Evolutionary conservation across 2,797 vertebrate species (phyloP).

Genomic region (Taeniopygia guttata): DNA sequence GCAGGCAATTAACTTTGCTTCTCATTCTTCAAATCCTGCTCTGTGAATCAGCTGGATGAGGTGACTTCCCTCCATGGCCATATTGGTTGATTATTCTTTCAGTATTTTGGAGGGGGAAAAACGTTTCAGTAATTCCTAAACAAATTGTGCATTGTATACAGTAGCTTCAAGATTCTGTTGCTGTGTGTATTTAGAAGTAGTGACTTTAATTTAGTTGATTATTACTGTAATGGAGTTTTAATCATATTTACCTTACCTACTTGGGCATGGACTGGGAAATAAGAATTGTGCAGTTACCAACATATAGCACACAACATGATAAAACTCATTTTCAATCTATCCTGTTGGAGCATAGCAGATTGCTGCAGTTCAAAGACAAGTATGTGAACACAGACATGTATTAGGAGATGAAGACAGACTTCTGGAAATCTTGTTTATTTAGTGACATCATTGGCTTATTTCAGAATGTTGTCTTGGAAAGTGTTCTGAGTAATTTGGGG

Average conservation of each 20-base stretch:
- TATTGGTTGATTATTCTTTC: not conserved
- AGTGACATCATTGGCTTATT: not conserved
- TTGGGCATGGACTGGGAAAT: not conserved
- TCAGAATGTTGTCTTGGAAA: not conserved
- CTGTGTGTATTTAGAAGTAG: not conserved
- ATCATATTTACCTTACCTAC: not conserved
- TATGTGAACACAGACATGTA: not conserved
- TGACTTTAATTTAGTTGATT: not conserved
- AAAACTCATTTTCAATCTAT: not conserved
- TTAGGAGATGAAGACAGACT: not conserved
- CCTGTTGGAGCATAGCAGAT: not conserved
- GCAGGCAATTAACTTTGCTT: not conserved
- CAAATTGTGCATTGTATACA: not conserved
- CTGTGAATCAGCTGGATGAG: not conserved
- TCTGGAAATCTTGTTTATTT: not conserved
- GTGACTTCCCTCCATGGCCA: fast-evolving
- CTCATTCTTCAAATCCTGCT: not conserved
- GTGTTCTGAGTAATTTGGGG: not conserved
- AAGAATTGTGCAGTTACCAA: not conserved
- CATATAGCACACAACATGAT: not conserved
- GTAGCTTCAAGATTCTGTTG: not conserved
- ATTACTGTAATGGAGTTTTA: not conserved
- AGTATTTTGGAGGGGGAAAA: fast-evolving
- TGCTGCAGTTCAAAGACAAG: not conserved
- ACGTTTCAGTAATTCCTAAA: not conserved